Conservation (phyloP, 2,113 vertebrate species). For the Bufo bufo region DNA sequence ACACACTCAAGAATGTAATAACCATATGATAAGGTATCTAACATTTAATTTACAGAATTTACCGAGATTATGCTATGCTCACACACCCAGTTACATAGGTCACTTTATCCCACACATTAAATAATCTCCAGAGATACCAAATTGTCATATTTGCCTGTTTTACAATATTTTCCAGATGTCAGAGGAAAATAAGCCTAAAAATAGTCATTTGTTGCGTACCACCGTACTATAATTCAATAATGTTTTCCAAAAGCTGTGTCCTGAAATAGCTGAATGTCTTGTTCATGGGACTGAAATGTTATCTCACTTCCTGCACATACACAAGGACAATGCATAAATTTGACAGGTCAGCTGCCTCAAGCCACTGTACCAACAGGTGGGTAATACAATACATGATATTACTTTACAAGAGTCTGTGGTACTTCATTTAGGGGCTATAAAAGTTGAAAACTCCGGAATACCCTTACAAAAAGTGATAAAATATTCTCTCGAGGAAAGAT, state of each 20-base stretch:
- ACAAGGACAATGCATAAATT: conserved; percentile 39
- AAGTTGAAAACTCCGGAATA: not conserved
- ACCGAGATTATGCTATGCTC: not conserved
- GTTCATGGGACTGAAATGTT: conserved; percentile 44
- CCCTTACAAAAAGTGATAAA: not conserved
- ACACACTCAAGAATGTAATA: not conserved
- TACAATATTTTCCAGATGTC: conserved; percentile 24
- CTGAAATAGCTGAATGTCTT: conserved; percentile 43
- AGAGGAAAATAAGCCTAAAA: conserved; percentile 47
- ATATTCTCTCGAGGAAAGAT: conserved; percentile 42
- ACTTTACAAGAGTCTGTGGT: not conserved
- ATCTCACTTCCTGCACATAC: conserved; percentile 54
- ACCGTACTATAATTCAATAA: conserved; percentile 32
- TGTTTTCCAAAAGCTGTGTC: conserved; percentile 37
- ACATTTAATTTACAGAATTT: not conserved
- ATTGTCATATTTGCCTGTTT: not conserved
- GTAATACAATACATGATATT: not conserved
- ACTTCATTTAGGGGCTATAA: not conserved
- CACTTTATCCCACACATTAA: not conserved
- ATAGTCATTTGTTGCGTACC: conserved; percentile 16
- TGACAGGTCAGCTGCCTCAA: conserved; percentile 42
- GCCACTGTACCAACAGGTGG: conserved; percentile 19
- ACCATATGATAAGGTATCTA: not conserved
- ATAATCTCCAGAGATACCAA: not conserved
- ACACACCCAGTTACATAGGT: not conserved